A percentile compares a stretch with the other conserved stretches of the same genome.
These are phyloP conservation scores for Tarsius wallacei DNA, from an alignment of 2,797 vertebrate genomes.

Conservation along the genomic window DNA sequence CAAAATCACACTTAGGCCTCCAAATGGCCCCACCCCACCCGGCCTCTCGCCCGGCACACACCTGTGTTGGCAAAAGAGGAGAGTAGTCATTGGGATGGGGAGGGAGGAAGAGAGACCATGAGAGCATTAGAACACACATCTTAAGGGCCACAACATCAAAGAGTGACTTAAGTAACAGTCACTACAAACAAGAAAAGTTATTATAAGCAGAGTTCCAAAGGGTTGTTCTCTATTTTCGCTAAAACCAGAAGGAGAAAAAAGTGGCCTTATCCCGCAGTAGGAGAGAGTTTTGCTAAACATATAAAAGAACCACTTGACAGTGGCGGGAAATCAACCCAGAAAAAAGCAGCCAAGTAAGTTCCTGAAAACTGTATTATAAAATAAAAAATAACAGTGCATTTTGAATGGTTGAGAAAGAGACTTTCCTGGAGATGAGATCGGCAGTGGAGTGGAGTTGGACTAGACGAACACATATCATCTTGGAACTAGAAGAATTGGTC, in stretches of 20 bases:
- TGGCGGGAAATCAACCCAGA: slow-evolving; percentile 50
- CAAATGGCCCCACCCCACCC: not conserved
- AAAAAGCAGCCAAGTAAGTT: slow-evolving; percentile 42
- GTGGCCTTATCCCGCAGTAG: not conserved
- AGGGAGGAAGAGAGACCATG: not conserved
- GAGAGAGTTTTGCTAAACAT: slow-evolving; percentile 43
- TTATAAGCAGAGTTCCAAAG: not conserved
- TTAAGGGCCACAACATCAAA: not conserved
- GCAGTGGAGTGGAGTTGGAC: not conserved
- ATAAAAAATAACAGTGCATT: slow-evolving; percentile 34
- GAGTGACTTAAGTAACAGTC: not conserved
- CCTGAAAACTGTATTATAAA: slow-evolving; percentile 9
- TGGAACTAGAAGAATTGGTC: not conserved
- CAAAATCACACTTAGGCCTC: not conserved
- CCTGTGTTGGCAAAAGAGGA: not conserved
- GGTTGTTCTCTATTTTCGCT: slow-evolving; percentile 6
- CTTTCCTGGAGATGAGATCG: slow-evolving; percentile 30
- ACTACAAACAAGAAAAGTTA: not conserved
- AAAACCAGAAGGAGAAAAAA: not conserved
- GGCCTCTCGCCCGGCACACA: not conserved
- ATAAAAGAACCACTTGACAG: slow-evolving; percentile 41
- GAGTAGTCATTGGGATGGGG: not conserved
- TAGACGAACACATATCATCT: slow-evolving; percentile 2
- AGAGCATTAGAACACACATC: not conserved
- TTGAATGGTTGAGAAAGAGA: slow-evolving; percentile 52